phyloP scores from a whole-genome alignment of 2,113 vertebrate species.

The Myiagra hebetior region DNA sequence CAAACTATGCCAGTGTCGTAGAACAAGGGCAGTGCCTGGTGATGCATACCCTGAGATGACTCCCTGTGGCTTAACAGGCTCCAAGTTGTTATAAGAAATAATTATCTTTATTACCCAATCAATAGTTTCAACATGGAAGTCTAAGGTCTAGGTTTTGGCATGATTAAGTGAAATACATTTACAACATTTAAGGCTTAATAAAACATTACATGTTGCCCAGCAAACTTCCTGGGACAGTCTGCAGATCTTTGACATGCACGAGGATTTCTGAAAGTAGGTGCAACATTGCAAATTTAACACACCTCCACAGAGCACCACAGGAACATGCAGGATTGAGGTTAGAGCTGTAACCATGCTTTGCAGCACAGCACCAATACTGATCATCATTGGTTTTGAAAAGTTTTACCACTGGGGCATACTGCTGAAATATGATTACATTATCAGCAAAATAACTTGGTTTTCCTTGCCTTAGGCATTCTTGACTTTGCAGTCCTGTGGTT shows the following conservation, averaged over 20 bases:
- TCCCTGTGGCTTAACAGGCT: neutral
- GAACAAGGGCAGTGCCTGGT: neutral
- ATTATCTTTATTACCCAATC: neutral
- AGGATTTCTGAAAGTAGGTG: neutral
- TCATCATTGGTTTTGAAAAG: neutral
- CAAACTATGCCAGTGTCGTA: rapidly evolving
- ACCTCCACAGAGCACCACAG: neutral
- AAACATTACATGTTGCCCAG: neutral
- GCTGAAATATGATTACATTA: neutral
- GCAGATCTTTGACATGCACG: neutral
- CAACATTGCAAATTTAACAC: neutral
- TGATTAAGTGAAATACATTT: neutral
- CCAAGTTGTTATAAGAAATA: neutral
- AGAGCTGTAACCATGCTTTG: neutral
- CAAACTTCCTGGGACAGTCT: neutral
- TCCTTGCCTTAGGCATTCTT: neutral
- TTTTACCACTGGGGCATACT: neutral
- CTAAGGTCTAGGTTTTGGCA: neutral
- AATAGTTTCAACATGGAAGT: neutral
- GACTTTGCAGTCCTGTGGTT: neutral
- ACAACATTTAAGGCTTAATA: neutral
- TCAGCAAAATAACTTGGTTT: neutral
- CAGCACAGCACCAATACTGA: neutral
- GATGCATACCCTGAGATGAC: neutral
- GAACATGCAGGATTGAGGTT: neutral